Evolutionary conservation across 2,888 invertebrate species (phyloP), one percentile per base, ranked within the genome.

Genomic region (Sesia apiformis): DNA sequence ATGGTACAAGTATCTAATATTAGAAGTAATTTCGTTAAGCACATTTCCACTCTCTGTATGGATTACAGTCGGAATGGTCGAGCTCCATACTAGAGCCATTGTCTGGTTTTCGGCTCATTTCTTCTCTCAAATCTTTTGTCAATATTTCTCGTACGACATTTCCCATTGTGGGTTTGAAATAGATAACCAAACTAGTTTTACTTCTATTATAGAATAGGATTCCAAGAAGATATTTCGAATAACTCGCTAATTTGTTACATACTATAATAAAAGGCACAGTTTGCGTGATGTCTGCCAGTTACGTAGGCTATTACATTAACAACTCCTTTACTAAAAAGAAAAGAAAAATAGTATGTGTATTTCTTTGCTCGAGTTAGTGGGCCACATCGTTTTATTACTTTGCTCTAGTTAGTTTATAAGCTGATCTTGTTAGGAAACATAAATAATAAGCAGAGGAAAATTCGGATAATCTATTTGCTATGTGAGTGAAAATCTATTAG

Each of bases 51-150:
- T 64, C 56, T 46, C 23, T 4, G 46, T 46, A 46, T 46, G 23
- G 46, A 46, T 46, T 46, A 46, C 23, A 8, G 46, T 46, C 8
- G 7, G n/a, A 8, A 46, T 23, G 8, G 23, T 23, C 23, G 46
- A 46, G 23, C 23, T 46, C 46, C 46, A n/a, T 46, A 46, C 46
- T 46, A 46, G n/a, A 5, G 46, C 46, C 62, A 69, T 72, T 75
- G 72, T 74, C 65, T 67, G 69, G 73, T 64, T 69, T 63, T 67
- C 63, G 65, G 63, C 63, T 69, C 69, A 70, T 74, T 74, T 68
- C 69, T 67, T 72, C 60, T 23, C 57, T 60, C 61, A 56, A 57
- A 70, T 70, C 77, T 72, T 72, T 77, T 78, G 74, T 74, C 70
- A 68, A 70, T 72, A 69, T 67, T 67, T 69, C 60, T 57, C 64